Evolutionary conservation across 2,888 invertebrate genomes (phyloP).

Genomic region (Mythimna impura): DNA sequence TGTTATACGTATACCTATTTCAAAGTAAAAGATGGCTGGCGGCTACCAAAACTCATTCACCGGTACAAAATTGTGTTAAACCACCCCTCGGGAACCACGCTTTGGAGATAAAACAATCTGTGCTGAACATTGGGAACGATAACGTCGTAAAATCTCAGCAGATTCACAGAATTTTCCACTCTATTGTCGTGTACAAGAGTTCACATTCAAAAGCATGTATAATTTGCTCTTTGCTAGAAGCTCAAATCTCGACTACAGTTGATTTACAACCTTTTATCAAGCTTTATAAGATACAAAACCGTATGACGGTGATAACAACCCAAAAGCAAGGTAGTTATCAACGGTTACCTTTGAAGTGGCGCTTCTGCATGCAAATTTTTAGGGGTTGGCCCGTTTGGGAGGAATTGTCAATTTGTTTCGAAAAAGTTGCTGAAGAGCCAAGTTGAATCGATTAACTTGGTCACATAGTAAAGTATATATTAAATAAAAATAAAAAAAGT

Average conservation of each 20-base stretch:
- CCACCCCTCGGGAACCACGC: constrained; percentile 80
- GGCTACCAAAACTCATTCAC: constrained; percentile 90
- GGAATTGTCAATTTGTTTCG: constrained; percentile 81
- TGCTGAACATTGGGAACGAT: constrained; percentile 9
- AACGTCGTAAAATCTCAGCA: constrained; percentile 16
- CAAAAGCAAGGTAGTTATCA: constrained; percentile 80
- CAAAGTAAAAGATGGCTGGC: constrained; percentile 82
- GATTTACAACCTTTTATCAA: constrained; percentile 42
- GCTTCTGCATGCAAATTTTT: constrained; percentile 90
- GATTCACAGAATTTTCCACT: constrained; percentile 31
- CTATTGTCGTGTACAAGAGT: accelerated
- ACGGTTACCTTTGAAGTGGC: constrained; percentile 89
- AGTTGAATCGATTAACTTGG: constrained; percentile 51
- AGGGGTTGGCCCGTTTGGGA: constrained; percentile 69
- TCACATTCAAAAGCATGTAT: constrained; percentile 20
- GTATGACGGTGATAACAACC: constrained; percentile 4
- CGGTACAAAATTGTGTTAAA: constrained; percentile 87
- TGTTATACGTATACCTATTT: constrained; percentile 35
- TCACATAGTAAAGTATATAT: neutral
- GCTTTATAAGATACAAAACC: constrained; percentile 22
- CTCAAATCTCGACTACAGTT: constrained; percentile 1
- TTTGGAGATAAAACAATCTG: constrained; percentile 84
- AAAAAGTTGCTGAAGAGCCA: constrained; percentile 63
- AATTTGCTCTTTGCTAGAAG: constrained; percentile 35
- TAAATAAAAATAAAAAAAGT: too few relatives aligned